Conservation (phyloP, 2,888 invertebrate genomes). For the Rhaphigaster nebulosa region DNA sequence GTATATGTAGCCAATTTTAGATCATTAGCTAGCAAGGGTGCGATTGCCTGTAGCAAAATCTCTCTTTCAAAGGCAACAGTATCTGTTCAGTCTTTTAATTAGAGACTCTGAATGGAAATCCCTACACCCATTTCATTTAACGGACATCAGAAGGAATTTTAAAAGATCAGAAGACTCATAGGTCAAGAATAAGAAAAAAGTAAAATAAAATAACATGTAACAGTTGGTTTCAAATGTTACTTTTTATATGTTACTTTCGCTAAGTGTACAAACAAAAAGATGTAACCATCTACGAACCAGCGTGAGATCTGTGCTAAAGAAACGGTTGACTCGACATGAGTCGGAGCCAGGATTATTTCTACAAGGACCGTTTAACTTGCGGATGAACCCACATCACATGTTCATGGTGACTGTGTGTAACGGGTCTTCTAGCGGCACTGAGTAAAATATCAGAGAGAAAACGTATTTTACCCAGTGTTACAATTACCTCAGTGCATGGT, state of each 20-base stretch:
- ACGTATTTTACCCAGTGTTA: not conserved
- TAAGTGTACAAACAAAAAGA: not conserved
- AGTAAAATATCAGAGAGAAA: not conserved
- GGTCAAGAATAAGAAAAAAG: too few relatives aligned
- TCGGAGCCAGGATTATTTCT: not conserved
- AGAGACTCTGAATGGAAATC: too few relatives aligned
- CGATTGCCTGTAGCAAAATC: too few relatives aligned
- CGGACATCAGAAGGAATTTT: too few relatives aligned
- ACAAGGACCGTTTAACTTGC: slow-evolving; percentile 18
- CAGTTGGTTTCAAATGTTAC: too few relatives aligned
- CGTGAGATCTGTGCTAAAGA: not conserved
- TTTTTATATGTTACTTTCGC: not conserved
- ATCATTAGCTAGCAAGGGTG: too few relatives aligned
- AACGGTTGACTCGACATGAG: not conserved
- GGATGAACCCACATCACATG: not conserved
- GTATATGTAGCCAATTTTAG: too few relatives aligned
- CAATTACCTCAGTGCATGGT: not conserved
- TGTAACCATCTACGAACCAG: not conserved
- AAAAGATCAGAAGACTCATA: too few relatives aligned
- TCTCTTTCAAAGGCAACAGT: too few relatives aligned
- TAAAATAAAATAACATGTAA: too few relatives aligned
- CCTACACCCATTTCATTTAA: too few relatives aligned
- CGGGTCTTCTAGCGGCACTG: not conserved
- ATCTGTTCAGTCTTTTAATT: too few relatives aligned
- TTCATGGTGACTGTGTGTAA: slow-evolving; percentile 13